Evolutionary conservation across 2,797 vertebrate species (phyloP).

Genomic region (Macroramphosus scolopax): DNA sequence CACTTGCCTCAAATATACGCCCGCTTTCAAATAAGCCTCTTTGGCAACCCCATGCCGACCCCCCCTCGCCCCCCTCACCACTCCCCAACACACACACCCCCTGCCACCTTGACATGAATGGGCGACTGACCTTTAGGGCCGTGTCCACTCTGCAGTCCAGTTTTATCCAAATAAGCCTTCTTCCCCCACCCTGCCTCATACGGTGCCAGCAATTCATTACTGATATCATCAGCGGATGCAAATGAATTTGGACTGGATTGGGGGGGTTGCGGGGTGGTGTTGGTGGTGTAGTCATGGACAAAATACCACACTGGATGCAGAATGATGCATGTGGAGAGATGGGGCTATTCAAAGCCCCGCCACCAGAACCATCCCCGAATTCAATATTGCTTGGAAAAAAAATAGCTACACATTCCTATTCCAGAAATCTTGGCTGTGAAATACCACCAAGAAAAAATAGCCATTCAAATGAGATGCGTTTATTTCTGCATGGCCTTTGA

Average conservation of each 20-base stretch:
- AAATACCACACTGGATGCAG: slow-evolving; percentile 69
- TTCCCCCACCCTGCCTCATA: slow-evolving; percentile 58
- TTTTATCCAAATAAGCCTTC: slow-evolving; percentile 72
- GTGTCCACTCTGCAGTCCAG: slow-evolving; percentile 78
- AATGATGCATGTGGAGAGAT: slow-evolving; percentile 67
- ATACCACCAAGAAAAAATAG: slow-evolving; percentile 65
- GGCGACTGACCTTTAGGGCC: slow-evolving; percentile 76
- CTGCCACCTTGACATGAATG: slow-evolving; percentile 77
- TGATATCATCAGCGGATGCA: slow-evolving; percentile 82
- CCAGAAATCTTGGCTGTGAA: slow-evolving; percentile 65
- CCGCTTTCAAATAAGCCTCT: slow-evolving; percentile 77
- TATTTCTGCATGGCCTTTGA: slow-evolving; percentile 80
- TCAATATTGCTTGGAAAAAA: slow-evolving; percentile 53
- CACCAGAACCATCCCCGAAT: slow-evolving; percentile 63
- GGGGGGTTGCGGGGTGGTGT: slow-evolving; percentile 21
- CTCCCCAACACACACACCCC: slow-evolving; percentile 54
- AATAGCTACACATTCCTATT: slow-evolving; percentile 60
- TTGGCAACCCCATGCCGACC: slow-evolving; percentile 62
- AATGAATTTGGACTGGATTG: slow-evolving; percentile 72
- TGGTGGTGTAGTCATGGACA: slow-evolving; percentile 59
- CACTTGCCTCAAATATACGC: slow-evolving; percentile 68
- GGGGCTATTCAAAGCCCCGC: slow-evolving; percentile 67
- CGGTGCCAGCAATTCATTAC: slow-evolving; percentile 77
- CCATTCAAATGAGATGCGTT: slow-evolving; percentile 75
- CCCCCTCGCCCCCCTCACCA: slow-evolving; percentile 12